Evolutionary conservation across 2,797 vertebrate species (phyloP), one percentile per base, ranked within the genome.

Genomic region (Acanthiza pusilla): DNA sequence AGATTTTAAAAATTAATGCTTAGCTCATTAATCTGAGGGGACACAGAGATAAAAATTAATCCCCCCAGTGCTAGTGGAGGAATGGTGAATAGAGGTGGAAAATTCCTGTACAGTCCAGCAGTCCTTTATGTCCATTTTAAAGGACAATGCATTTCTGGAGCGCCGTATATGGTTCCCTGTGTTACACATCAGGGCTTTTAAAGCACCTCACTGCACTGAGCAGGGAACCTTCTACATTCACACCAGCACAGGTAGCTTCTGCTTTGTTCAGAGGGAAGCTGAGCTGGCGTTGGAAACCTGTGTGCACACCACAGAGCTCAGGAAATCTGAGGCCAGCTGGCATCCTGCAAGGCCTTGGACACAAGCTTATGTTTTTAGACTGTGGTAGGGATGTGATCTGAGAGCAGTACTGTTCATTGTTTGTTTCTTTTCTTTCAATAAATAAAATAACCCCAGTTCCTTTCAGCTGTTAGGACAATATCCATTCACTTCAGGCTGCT

Each of bases 151-250:
- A 22, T 55, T 86, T 60, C 45, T 50, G 50, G 50, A 50, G 36
- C 6, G 11, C 20, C 0, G 0, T 12, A 9, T 7, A 0, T 23
- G 38, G 32, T 50, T 67, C 54, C 54, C 21, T n/a, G 5, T 21
- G 30, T 16, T 3, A 17, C 48, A 9, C 13, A 10, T 23, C 74
- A 17, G 57, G 2, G 19, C 43, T 62, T n/a, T 19, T 70, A 8
- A 8, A 7, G 16, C 1, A 5, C n/a, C 65, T 60, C 11, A 2
- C 18, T 54, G 61, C 53, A 2, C 11, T 2, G n/a, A 26, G 30
- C 36, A 42, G 61, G 61, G 48, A 47, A 29, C 38, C 29, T 27
- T 15, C 45, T 13, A 1, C 38, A 36, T 1, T 10, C 8, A 0
- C 4, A 38, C 19, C 26, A 25, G 45, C 36, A 40, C 32, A 3